Base-by-base conservation (phyloP, 2,797 vertebrate genomes). In the Rhinoraja longicauda region DNA sequence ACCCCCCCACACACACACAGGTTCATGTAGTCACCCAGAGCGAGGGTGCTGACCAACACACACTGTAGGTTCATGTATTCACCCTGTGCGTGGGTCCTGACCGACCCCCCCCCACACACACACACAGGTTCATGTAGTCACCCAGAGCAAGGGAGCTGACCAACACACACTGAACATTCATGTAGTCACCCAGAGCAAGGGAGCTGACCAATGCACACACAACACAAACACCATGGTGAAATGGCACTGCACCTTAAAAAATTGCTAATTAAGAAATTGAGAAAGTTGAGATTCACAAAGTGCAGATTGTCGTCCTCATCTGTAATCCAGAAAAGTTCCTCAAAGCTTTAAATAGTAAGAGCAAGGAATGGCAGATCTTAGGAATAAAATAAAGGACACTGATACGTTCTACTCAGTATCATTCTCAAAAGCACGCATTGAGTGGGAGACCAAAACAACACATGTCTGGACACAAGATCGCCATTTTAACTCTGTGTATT, bases 11-110 rank as follows among this genome's bases (percentile, higher is more conserved):
- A 29, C 26, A 67, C 39, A 76, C 99, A 99, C 95, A 99, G 98
- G 0, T 98, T 99, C 99, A 99, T 99, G 96, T 99, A 99, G 95
- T 99, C 98, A 0, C 99, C 99, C 91, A 99, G 95, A 10, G 98
- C 98, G 21, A 99, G 97, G 99, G 96, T 1, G 99, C 99, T 99
- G 93, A 0, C n/a, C 29, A 26, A 93, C 10, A 26, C 39, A 45
- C 99, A 99, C 95, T 99, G 99, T 3, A 99, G 98, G 0, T 98
- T 99, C 99, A 99, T 99, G 96, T 99, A 99, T 95, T 99, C 98
- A 0, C 99, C 99, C 92, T 99, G 95, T 12, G 98, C 98, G 21
- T 99, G 97, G 99, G 96, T 1, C 99, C 99, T 99, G 94, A 0
- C n/a, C 29, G 26, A 93, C 10, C 84, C 0, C 26, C 39, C 45